Evolutionary conservation across 2,888 invertebrate species (phyloP).

Genomic region (Phortica magna): DNA sequence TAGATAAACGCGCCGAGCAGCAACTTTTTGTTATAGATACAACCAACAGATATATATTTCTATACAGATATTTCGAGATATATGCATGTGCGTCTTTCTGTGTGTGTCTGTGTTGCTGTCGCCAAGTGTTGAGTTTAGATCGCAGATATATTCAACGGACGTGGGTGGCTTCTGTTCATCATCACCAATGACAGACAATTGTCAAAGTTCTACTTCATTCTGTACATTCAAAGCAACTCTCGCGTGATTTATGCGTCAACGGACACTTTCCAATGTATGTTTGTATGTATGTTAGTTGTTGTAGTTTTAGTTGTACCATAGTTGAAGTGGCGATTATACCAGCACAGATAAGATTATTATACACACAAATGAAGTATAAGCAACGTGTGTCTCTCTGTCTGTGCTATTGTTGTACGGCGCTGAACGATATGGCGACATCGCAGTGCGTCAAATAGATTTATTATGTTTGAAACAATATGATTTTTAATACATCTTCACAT

Average conservation of each 20-base stretch:
- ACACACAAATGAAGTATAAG: neutral
- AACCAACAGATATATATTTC: neutral
- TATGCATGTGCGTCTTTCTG: neutral
- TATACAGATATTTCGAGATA: neutral
- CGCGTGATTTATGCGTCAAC: constrained; percentile 20
- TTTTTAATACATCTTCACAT: neutral
- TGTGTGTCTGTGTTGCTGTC: constrained; percentile 4
- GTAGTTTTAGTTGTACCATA: neutral
- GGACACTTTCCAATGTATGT: neutral
- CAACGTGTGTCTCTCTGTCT: neutral
- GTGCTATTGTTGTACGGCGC: neutral
- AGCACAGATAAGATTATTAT: neutral
- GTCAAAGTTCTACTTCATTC: constrained; percentile 13
- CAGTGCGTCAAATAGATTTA: constrained; percentile 14
- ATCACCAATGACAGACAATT: constrained; percentile 28
- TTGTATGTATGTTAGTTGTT: neutral
- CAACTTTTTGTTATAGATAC: constrained; percentile 9
- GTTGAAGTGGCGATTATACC: constrained; percentile 4
- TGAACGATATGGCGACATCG: neutral
- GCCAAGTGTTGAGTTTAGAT: constrained; percentile 23
- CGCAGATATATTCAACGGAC: neutral
- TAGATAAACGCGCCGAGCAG: constrained; percentile 14
- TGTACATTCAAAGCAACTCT: neutral
- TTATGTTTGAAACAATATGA: constrained; percentile 14
- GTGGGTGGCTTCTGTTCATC: constrained; percentile 26